A percentile compares a stretch with the other conserved stretches of the same genome.
These are phyloP conservation scores for Miltochrista miniata DNA, from an alignment of 2,888 invertebrate genomes.

Conservation along the genomic window DNA sequence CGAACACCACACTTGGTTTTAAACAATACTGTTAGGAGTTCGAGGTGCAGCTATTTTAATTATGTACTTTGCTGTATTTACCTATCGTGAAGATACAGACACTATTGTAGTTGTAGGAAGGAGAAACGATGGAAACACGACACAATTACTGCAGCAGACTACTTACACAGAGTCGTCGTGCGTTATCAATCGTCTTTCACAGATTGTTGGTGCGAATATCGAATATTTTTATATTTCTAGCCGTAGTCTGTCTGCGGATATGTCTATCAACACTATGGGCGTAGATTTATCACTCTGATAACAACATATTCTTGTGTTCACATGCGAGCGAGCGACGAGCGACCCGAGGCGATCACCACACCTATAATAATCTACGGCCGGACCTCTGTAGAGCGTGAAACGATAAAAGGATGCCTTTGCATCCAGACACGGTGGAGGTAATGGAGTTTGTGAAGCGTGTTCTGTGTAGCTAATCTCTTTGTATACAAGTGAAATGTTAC, in stretches of 20 bases:
- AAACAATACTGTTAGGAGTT: no score
- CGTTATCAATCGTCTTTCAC: not conserved
- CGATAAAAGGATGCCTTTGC: not conserved
- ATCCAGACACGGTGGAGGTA: no score
- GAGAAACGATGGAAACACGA: no score
- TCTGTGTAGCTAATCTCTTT: not conserved
- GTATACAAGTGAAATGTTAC: no score
- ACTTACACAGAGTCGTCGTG: not conserved
- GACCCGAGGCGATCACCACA: not conserved
- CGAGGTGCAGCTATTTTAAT: no score
- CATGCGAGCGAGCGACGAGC: not conserved
- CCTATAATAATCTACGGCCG: not conserved
- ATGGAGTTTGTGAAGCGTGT: not conserved
- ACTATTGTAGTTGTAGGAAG: no score
- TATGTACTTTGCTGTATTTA: no score
- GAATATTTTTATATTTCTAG: slow-evolving; percentile 2
- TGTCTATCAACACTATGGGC: slow-evolving; percentile 6
- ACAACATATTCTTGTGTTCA: not conserved
- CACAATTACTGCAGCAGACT: not conserved
- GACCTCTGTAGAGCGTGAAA: not conserved
- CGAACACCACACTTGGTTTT: no score
- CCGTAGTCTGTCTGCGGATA: slow-evolving; percentile 2
- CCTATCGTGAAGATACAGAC: no score
- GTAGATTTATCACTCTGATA: slow-evolving; percentile 7
- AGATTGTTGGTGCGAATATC: slow-evolving; percentile 5